phyloP scores from a whole-genome alignment of 2,113 vertebrate genomes.

The Brienomyrus longianalis region DNA sequence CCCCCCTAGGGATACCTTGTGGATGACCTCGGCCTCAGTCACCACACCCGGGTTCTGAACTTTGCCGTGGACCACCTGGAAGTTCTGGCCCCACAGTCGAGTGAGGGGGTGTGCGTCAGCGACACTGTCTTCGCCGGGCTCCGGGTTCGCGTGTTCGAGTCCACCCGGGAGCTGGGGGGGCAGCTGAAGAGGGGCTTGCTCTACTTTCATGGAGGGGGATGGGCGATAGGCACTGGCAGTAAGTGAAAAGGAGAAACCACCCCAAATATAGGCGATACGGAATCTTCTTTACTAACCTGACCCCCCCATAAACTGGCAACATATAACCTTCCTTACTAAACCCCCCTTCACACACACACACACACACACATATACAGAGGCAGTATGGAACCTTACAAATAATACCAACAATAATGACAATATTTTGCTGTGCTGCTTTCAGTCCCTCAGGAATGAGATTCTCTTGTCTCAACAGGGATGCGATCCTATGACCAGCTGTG shows the following conservation, averaged over 20 bases:
- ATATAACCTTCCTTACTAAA: background rate
- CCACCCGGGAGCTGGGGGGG: slow-evolving; percentile 41
- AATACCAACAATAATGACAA: background rate
- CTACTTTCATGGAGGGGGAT: slow-evolving; percentile 91
- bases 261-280: background rate
- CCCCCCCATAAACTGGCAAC: background rate
- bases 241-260: slow-evolving; percentile 44
- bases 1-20: slow-evolving; percentile 68
- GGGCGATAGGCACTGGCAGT: slow-evolving; percentile 84
- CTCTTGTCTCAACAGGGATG: slow-evolving; percentile 59
- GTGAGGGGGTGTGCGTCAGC: slow-evolving; percentile 59
- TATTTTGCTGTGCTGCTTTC: background rate
- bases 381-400: background rate
- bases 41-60: slow-evolving; percentile 72
- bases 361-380: background rate
- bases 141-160: slow-evolving; percentile 75
- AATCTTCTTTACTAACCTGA: background rate
- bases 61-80: slow-evolving; percentile 67
- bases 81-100: slow-evolving; percentile 63
- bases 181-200: slow-evolving; percentile 68
- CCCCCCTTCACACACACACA: background rate
- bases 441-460: background rate
- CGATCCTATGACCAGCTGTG: slow-evolving; percentile 79
- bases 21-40: slow-evolving; percentile 73
- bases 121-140: slow-evolving; percentile 76